phyloP scores from a whole-genome alignment of 2,113 vertebrate species.

The Theropithecus gelada region DNA sequence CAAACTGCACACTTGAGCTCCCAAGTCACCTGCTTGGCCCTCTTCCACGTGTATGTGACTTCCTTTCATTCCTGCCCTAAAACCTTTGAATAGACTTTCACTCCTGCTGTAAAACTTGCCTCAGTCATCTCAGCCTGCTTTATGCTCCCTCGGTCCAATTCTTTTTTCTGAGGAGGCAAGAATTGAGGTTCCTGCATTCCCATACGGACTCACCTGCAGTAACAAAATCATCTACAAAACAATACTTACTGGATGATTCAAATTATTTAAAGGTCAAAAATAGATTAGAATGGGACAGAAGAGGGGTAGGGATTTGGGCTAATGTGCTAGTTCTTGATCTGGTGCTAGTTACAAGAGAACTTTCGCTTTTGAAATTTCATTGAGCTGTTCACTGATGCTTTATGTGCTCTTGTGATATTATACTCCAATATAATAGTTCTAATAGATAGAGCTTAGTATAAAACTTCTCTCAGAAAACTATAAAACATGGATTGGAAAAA shows the following conservation, averaged over 20 bases:
- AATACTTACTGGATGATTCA: not conserved
- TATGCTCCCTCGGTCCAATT: too few species aligned
- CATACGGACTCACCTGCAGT: too few species aligned
- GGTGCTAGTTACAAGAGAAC: not conserved
- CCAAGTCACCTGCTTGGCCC: too few species aligned
- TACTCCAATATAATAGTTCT: not conserved
- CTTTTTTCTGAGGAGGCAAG: too few species aligned
- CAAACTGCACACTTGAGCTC: too few species aligned
- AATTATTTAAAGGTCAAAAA: not conserved
- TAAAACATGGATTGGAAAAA: not conserved
- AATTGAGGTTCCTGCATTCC: too few species aligned
- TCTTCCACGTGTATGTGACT: too few species aligned
- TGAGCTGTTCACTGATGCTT: not conserved
- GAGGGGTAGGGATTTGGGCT: not conserved
- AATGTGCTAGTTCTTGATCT: not conserved
- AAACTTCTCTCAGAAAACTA: slow-evolving; percentile 3
- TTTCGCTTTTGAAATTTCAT: not conserved
- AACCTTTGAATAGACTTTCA: too few species aligned
- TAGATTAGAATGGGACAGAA: not conserved
- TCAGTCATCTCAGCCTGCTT: too few species aligned
- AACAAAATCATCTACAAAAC: not conserved
- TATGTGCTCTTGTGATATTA: not conserved
- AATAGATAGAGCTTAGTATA: not conserved
- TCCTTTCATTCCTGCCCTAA: too few species aligned
- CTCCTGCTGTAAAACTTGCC: too few species aligned